Conservation (phyloP, 2,888 invertebrate genomes). For the Polydrusus cervinus region DNA sequence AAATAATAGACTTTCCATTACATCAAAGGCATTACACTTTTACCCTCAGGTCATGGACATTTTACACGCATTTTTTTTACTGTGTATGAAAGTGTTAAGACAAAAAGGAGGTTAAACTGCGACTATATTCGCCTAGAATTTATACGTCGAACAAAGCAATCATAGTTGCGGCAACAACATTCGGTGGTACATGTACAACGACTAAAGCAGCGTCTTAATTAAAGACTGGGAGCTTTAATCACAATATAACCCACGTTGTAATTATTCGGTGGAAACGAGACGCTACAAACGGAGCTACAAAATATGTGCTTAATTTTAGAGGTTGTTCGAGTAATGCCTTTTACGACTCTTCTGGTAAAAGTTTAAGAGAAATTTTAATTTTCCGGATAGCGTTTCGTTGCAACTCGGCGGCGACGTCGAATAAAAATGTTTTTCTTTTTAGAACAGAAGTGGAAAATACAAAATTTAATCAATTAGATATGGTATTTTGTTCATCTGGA, state of each 20-base stretch:
- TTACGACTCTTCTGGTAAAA: constrained; percentile 47
- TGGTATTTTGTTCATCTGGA: too few species aligned
- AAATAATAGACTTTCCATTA: too few species aligned
- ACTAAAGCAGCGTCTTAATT: constrained; percentile 54
- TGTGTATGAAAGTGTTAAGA: constrained; percentile 2
- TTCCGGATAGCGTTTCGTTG: constrained; percentile 23
- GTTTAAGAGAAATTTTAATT: constrained; percentile 43
- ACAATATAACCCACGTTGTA: constrained; percentile 53
- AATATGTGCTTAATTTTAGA: constrained; percentile 51
- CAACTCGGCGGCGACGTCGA: neutral
- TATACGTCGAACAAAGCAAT: constrained; percentile 47
- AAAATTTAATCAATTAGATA: neutral
- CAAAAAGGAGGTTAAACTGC: constrained; percentile 19
- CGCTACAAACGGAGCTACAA: constrained; percentile 52
- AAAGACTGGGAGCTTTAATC: constrained; percentile 55
- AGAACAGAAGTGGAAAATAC: neutral
- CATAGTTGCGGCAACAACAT: constrained; percentile 52
- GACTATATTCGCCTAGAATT: constrained; percentile 41
- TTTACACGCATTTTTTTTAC: too few species aligned
- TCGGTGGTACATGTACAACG: constrained; percentile 47
- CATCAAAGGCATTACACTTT: too few species aligned
- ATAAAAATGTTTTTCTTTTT: neutral
- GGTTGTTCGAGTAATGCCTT: constrained; percentile 50
- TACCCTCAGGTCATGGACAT: too few species aligned
- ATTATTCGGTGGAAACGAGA: constrained; percentile 51